Percentiles rank a stretch among this genome's conserved stretches.
Evolutionary conservation across 2,888 invertebrate species (phyloP).

Genomic region (Philaethria dido): DNA sequence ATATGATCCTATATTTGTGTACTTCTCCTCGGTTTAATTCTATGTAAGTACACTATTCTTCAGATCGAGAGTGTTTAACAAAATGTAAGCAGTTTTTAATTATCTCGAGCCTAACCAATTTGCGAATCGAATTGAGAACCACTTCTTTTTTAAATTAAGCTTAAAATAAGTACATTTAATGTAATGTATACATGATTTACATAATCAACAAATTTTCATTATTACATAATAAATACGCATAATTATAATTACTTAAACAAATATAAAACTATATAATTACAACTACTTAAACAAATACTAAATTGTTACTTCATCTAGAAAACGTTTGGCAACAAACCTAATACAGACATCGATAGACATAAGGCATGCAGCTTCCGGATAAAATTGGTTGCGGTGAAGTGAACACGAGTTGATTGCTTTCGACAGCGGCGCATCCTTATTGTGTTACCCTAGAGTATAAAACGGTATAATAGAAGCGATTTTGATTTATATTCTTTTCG

Average conservation of each 20-base stretch:
- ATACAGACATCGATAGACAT: slow-evolving; percentile 37
- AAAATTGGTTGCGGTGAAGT: slow-evolving; percentile 65
- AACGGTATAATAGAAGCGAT: slow-evolving; percentile 1
- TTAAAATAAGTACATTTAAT: too few relatives aligned
- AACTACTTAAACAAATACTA: neutral
- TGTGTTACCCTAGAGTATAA: slow-evolving; percentile 61
- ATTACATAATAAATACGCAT: too few relatives aligned
- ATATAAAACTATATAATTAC: too few relatives aligned
- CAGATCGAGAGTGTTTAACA: slow-evolving; percentile 66
- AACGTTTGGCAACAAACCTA: slow-evolving; percentile 35
- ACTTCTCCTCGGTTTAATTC: too few relatives aligned
- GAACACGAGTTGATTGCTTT: slow-evolving; percentile 71
- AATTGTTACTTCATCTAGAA: slow-evolving; percentile 24
- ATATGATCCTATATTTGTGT: slow-evolving; percentile 42
- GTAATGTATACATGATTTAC: too few relatives aligned
- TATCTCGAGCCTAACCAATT: too few relatives aligned
- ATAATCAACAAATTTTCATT: too few relatives aligned
- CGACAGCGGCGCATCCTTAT: slow-evolving; percentile 73
- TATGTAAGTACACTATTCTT: slow-evolving; percentile 64
- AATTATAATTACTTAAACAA: too few relatives aligned
- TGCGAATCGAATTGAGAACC: too few relatives aligned
- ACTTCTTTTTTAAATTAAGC: too few relatives aligned
- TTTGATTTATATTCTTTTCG: neutral
- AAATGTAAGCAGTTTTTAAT: too few relatives aligned
- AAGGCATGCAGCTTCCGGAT: slow-evolving; percentile 49